Conservation (phyloP, 2,888 invertebrate genomes). For the Harmothoe impar region DNA sequence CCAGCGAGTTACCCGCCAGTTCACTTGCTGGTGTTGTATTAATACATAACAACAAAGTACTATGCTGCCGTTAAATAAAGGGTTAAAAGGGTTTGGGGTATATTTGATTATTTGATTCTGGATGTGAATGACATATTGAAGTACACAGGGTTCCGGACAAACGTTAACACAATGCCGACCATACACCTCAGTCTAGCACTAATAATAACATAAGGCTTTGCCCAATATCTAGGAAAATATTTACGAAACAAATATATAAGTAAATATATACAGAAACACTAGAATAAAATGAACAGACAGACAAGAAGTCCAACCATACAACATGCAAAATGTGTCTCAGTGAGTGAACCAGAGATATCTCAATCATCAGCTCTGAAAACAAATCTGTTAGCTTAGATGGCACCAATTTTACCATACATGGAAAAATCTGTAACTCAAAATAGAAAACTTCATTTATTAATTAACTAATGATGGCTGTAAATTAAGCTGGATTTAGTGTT, state of each 20-base stretch:
- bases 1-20: too few relatives aligned
- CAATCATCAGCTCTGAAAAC: conserved; percentile 43
- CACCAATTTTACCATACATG: background rate
- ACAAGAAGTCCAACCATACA: background rate
- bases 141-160: too few relatives aligned
- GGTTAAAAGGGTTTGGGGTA: too few relatives aligned
- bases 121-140: too few relatives aligned
- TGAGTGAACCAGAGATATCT: conserved; percentile 39
- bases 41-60: too few relatives aligned
- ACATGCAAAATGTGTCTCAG: background rate
- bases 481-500: background rate
- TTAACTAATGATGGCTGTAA: background rate
- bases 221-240: too few relatives aligned
- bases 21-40: too few relatives aligned
- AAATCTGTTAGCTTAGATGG: background rate
- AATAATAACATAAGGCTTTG: too few relatives aligned
- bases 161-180: too few relatives aligned
- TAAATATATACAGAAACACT: background rate
- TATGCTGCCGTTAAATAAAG: too few relatives aligned
- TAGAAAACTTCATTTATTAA: background rate
- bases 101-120: too few relatives aligned
- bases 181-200: too few relatives aligned
- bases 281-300: background rate
- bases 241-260: background rate
- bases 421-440: conserved; percentile 44